Evolutionary conservation across 2,113 vertebrate genomes (phyloP), one percentile per base, ranked within the genome.

Genomic region (Hepsetus odoe): DNA sequence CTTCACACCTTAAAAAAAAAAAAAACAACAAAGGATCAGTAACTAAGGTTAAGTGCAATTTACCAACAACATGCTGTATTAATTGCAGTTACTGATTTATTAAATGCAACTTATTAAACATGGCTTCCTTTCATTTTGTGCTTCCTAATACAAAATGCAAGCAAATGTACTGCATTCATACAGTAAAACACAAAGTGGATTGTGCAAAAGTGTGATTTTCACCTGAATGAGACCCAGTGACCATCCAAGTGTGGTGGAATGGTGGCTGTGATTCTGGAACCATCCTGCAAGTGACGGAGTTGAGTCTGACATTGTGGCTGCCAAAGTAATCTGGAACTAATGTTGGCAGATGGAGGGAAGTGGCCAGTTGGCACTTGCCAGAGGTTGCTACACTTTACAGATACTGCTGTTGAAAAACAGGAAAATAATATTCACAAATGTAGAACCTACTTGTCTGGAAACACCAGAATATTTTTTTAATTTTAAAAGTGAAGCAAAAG

Each of bases 161-260:
- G 4, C 9, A n/a, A n/a, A 42, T 42, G 10, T 42, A 42, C 40
- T 42, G n/a, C n/a, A n/a, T n/a, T n/a, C n/a, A n/a, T n/a, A n/a
- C n/a, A n/a, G n/a, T n/a, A n/a, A n/a, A n/a, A n/a, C n/a, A n/a
- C n/a, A n/a, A n/a, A n/a, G n/a, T n/a, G n/a, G n/a, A n/a, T n/a
- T n/a, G n/a, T n/a, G n/a, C n/a, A n/a, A n/a, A n/a, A n/a, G n/a
- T n/a, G n/a, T n/a, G n/a, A n/a, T 7, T 12, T 79, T 91, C 88
- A 95, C 95, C 95, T 92, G 1, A 93, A 95, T 77, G 95, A 97
- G 82, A 96, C 91, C 96, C 95, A 97, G 4, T 90, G 93, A 0
- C 96, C 95, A 0, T 95, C 91, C 64, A 97, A 88, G 53, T 85
- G 91, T 3, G 94, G 94, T 2, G 94, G 95, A 51, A 92, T 79